These are phyloP conservation scores for Turdus rufiventris DNA, from an alignment of 2,113 vertebrate species.

Conservation along the genomic window DNA sequence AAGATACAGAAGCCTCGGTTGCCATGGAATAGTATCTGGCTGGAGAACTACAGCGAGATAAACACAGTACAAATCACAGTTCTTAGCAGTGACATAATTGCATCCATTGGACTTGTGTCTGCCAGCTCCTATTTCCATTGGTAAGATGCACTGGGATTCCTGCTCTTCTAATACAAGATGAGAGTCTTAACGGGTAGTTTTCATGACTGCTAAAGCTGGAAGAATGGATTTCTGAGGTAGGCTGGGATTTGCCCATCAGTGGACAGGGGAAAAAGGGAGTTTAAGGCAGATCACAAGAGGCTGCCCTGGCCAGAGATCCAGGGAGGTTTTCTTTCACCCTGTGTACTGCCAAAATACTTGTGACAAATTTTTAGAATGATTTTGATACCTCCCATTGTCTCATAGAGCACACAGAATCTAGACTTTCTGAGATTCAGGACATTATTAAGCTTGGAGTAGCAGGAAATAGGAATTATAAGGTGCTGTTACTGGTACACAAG, in stretches of 20 bases:
- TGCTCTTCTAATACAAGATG: not conserved
- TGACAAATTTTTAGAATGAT: not conserved
- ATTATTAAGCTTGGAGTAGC: not conserved
- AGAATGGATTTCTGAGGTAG: slow-evolving; percentile 23
- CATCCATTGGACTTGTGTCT: not conserved
- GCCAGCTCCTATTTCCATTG: not conserved
- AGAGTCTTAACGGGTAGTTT: not conserved
- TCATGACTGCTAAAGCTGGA: not conserved
- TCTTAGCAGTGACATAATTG: not conserved
- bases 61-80: not conserved
- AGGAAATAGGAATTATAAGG: not conserved
- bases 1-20: not conserved
- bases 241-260: not conserved
- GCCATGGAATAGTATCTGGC: not conserved
- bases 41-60: not conserved
- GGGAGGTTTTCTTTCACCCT: not conserved
- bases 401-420: not conserved
- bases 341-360: not conserved
- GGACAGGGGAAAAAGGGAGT: not conserved
- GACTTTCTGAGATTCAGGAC: not conserved
- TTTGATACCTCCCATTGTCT: not conserved
- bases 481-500: not conserved
- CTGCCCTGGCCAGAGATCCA: not conserved
- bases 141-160: not conserved
- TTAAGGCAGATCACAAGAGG: not conserved